A percentile compares a stretch with the other conserved stretches of the same genome.
Evolutionary conservation across 2,888 invertebrate genomes (phyloP).

Genomic region (Lypha dubia): DNA sequence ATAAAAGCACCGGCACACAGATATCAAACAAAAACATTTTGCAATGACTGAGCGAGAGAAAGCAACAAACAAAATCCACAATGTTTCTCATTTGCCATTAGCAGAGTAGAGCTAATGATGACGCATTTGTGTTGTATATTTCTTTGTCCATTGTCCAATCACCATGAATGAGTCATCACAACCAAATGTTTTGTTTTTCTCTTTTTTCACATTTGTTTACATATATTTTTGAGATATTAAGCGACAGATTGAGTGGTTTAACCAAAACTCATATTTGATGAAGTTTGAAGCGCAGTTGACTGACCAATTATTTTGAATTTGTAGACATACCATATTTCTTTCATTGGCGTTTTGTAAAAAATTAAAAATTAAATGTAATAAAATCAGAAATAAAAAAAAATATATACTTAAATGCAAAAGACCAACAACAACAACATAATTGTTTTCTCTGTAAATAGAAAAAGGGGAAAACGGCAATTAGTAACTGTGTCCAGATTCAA

Average conservation of each 20-base stretch:
- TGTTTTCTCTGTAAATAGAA: slow-evolving; percentile 72
- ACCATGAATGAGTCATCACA: slow-evolving; percentile 62
- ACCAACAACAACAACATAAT: slow-evolving; percentile 71
- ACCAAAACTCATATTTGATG: slow-evolving; percentile 38
- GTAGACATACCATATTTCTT: slow-evolving; percentile 29
- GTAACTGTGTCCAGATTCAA: slow-evolving; percentile 71
- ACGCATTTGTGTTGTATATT: slow-evolving; percentile 42
- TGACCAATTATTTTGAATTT: slow-evolving; percentile 14
- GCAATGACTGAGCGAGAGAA: slow-evolving; percentile 50
- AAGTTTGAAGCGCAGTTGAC: slow-evolving; percentile 16
- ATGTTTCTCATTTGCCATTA: slow-evolving; percentile 51
- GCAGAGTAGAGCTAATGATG: slow-evolving; percentile 42
- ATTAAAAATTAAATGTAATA: slow-evolving; percentile 40
- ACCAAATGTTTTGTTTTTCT: slow-evolving; percentile 30
- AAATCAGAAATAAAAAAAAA: slow-evolving; percentile 41
- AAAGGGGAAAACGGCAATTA: slow-evolving; percentile 74
- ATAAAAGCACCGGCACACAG: slow-evolving; percentile 42
- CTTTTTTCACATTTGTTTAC: slow-evolving; percentile 16
- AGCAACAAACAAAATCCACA: slow-evolving; percentile 59
- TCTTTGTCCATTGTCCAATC: slow-evolving; percentile 63
- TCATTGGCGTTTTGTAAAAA: slow-evolving; percentile 40
- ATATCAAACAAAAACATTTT: slow-evolving; percentile 33
- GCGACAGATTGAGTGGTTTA: slow-evolving; percentile 11
- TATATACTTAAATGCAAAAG: slow-evolving; percentile 69
- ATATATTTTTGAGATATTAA: slow-evolving; percentile 21